Conservation (phyloP, 1,140 invertebrate genomes). For the Musca domestica region DNA sequence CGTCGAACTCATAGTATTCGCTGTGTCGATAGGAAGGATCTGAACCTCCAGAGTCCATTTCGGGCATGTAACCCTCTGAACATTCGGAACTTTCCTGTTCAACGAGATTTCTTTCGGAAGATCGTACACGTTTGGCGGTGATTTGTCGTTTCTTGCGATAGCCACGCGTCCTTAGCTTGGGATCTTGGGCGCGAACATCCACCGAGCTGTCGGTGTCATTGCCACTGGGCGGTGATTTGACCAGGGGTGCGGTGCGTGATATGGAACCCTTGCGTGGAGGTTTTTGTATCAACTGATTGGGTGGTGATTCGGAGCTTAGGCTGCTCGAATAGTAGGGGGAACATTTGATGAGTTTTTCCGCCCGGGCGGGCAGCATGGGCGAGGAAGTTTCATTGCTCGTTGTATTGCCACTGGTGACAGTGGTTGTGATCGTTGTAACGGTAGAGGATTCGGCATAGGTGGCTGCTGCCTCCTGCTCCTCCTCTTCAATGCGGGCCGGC, state of each 20-base stretch:
- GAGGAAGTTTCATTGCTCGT: conserved; percentile 50
- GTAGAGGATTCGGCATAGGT: conserved; percentile 43
- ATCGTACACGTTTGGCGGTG: conserved; percentile 57
- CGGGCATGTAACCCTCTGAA: conserved; percentile 66
- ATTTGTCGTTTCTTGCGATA: conserved; percentile 64
- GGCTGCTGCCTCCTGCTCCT: conserved; percentile 29
- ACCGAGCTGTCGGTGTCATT: conserved; percentile 69
- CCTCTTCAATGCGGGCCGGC: conserved; percentile 46
- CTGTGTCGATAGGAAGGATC: conserved; percentile 60
- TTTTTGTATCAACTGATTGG: conserved; percentile 61
- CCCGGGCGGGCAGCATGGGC: conserved; percentile 50
- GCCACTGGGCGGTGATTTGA: conserved; percentile 65
- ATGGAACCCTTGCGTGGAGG: conserved; percentile 59
- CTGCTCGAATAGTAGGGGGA: conserved; percentile 70
- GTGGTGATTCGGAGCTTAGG: conserved; percentile 66
- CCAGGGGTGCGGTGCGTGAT: conserved; percentile 42
- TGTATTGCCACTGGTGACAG: conserved; percentile 39
- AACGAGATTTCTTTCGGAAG: conserved; percentile 55
- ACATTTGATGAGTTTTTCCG: conserved; percentile 62
- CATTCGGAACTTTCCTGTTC: conserved; percentile 61
- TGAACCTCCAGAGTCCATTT: conserved; percentile 64
- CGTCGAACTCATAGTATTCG: conserved; percentile 54
- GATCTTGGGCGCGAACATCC: conserved; percentile 62
- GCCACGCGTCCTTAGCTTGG: conserved; percentile 60
- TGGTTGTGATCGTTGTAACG: conserved; percentile 50